Conservation (phyloP, 2,797 vertebrate genomes). For the Platyrinchus mystaceus region DNA sequence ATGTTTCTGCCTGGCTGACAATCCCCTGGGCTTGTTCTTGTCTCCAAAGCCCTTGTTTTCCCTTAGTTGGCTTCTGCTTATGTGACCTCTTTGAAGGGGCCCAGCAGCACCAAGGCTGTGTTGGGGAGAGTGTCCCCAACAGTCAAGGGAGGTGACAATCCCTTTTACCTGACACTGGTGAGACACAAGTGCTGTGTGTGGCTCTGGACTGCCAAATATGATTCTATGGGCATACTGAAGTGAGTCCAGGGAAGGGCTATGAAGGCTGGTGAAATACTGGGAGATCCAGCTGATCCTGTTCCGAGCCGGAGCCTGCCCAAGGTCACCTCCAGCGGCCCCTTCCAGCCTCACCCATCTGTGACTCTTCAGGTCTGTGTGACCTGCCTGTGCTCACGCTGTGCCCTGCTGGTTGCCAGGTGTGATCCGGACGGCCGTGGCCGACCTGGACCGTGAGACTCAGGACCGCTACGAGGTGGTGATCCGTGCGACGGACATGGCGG, state of each 20-base stretch:
- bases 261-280: not conserved
- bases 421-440: slow-evolving; percentile 93
- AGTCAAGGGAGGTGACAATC: not conserved
- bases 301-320: not conserved
- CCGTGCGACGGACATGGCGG: slow-evolving; percentile 98
- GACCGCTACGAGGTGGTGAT: slow-evolving; percentile 97
- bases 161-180: not conserved
- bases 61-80: not conserved
- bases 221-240: not conserved
- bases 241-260: not conserved
- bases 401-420: slow-evolving; percentile 78
- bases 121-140: not conserved
- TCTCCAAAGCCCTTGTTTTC: not conserved
- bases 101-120: not conserved
- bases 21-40: not conserved
- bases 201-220: not conserved
- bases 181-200: not conserved
- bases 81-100: not conserved
- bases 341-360: not conserved
- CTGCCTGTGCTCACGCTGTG: not conserved
- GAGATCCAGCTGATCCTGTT: not conserved
- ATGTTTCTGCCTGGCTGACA: not conserved
- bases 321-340: not conserved
- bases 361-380: not conserved
- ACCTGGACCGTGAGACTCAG: slow-evolving; percentile 95